Evolutionary conservation across 2,888 invertebrate genomes (phyloP).

Genomic region (Agrotis segetum): DNA sequence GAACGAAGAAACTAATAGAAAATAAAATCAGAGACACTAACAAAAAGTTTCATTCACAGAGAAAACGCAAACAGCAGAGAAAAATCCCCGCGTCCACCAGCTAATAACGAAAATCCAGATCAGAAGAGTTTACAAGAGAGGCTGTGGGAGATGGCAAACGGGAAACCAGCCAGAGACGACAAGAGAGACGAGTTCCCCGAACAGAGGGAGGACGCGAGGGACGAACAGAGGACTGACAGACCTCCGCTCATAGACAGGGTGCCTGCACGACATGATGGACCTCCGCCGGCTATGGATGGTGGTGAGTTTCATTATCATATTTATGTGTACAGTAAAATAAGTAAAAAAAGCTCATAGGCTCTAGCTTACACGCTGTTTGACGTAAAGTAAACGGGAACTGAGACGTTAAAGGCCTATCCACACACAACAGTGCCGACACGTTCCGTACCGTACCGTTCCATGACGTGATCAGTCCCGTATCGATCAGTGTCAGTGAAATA

Average conservation of each 20-base stretch:
- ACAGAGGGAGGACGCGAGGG: conserved; percentile 13
- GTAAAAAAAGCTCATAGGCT: too few species aligned
- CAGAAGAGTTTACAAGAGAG: conserved; percentile 86
- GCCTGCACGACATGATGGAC: conserved; percentile 50
- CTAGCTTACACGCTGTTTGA: too few species aligned
- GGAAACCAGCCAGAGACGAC: conserved; percentile 73
- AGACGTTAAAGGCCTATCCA: too few species aligned
- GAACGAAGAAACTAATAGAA: too few species aligned
- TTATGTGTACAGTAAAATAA: neutral
- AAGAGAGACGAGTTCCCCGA: conserved; percentile 57
- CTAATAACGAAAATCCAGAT: conserved; percentile 78
- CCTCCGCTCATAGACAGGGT: conserved; percentile 60
- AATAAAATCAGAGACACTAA: conserved; percentile 1
- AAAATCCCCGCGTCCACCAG: conserved; percentile 77
- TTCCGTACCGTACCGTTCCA: too few species aligned
- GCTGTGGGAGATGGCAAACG: conserved; percentile 90
- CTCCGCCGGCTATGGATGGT: conserved; percentile 50
- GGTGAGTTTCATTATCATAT: conserved; percentile 38
- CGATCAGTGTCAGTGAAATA: too few species aligned
- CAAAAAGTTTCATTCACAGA: conserved; percentile 60
- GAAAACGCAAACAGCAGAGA: conserved; percentile 77
- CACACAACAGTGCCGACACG: too few species aligned
- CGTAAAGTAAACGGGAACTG: too few species aligned
- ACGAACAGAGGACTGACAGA: conserved; percentile 35
- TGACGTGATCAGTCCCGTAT: too few species aligned